Evolutionary conservation across 2,888 invertebrate genomes (phyloP), one percentile per base, ranked within the genome.

Genomic region (Neocrepidodera transversa): DNA sequence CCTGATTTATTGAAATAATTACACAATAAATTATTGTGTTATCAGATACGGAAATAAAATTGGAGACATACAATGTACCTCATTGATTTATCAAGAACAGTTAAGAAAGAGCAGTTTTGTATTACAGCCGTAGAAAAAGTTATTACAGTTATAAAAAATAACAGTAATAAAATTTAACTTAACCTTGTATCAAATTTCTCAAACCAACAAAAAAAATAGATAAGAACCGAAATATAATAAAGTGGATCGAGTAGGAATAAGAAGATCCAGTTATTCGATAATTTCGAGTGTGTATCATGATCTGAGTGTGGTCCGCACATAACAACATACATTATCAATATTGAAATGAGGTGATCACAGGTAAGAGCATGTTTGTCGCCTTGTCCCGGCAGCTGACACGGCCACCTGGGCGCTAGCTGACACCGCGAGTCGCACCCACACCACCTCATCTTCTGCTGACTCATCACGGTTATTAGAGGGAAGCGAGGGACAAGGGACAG

Each of bases 321-420:
- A 71, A 75, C 75, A 74, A 69, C 71, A 54, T 16, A 23, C 70
- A 70, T 75, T 75, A 76, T 76, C 74, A 74, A 76, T 76, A 76
- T 76, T 76, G 72, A 75, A 75, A 76, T 75, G 73, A 74, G 74
- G 71, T 70, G 74, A 75, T 75, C 74, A 72, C 73, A 68, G 71
- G 71, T 69, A 71, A 68, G 68, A 68, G 66, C 66, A 58, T 66
- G 68, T 68, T 74, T 74, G 73, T 74, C 74, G 74, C 73, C 74
- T 69, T 72, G 74, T 75, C 47, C 68, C 74, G 72, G 74, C 78
- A 78, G 78, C 77, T 78, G 78, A 78, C 77, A 73, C 70, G 77
- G 74, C 78, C 78, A 78, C 78, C 78, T 78, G 77, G 78, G 75
- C 68, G 76, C 74, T 63, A 65, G 66, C 68, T 64, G 70, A 68